These are phyloP conservation scores for Carpatolechia fugitivella DNA, from an alignment of 2,888 invertebrate genomes.

Conservation along the genomic window DNA sequence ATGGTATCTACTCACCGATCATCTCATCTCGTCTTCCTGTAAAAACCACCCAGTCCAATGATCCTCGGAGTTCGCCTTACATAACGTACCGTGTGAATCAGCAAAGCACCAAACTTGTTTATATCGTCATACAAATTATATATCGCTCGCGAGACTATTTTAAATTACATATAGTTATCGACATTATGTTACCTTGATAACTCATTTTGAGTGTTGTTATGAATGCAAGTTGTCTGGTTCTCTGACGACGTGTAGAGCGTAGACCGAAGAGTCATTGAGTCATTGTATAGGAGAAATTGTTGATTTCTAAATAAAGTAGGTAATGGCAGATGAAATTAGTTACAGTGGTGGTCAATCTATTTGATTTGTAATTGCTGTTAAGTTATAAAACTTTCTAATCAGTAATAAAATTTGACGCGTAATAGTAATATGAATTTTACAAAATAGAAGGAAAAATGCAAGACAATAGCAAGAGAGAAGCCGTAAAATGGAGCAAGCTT, in stretches of 20 bases:
- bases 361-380: too few species aligned
- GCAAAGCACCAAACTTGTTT: not conserved
- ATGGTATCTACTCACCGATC: too few species aligned
- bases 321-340: not conserved
- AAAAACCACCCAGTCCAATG: conserved; percentile 26
- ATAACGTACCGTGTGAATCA: conserved; percentile 5
- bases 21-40: conserved; percentile 5
- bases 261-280: too few species aligned
- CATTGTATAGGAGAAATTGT: not conserved
- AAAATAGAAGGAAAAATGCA: not conserved
- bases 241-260: not conserved
- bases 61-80: conserved; percentile 10
- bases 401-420: not conserved
- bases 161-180: conserved; percentile 3
- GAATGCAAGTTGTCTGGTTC: not conserved
- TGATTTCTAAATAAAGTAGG: not conserved
- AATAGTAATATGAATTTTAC: not conserved
- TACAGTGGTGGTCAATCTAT: not conserved
- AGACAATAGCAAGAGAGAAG: conserved; percentile 48
- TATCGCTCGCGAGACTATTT: not conserved
- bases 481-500: conserved; percentile 64
- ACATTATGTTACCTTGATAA: not conserved
- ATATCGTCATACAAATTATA: conserved; percentile 7
- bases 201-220: not conserved
- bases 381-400: not conserved